phyloP scores from a whole-genome alignment of 1,140 invertebrate genomes.

The Acromyrmex heyeri region DNA sequence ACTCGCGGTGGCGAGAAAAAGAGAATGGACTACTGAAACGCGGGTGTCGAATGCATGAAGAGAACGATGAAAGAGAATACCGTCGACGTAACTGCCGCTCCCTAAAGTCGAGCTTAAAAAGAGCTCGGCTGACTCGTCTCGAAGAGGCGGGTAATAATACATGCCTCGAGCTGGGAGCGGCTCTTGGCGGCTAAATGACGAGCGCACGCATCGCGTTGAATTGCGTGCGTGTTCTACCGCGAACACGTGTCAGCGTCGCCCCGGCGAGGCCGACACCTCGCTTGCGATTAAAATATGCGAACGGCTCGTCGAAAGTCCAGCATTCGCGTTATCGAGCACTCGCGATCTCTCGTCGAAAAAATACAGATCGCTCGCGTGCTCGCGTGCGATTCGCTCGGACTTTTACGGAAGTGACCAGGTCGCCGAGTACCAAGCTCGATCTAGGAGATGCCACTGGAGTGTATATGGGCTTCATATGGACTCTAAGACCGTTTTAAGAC shows the following conservation, averaged over 20 bases:
- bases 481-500: slow-evolving; percentile 54
- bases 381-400: slow-evolving; percentile 24
- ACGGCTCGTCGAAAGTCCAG: slow-evolving; percentile 26
- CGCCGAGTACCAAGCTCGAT: slow-evolving; percentile 14
- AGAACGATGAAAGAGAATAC: slow-evolving; percentile 42
- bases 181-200: slow-evolving; percentile 24
- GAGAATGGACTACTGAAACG: slow-evolving; percentile 74
- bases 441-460: slow-evolving; percentile 15
- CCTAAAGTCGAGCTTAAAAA: slow-evolving; percentile 47
- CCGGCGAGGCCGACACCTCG: slow-evolving; percentile 19
- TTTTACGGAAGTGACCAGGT: slow-evolving; percentile 33
- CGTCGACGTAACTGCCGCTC: slow-evolving; percentile 55
- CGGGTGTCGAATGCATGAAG: slow-evolving; percentile 65
- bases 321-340: slow-evolving; percentile 29
- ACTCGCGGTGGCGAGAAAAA: slow-evolving; percentile 55
- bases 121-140: slow-evolving; percentile 37
- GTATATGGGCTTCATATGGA: slow-evolving; percentile 54
- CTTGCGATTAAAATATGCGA: slow-evolving; percentile 19
- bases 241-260: slow-evolving; percentile 44
- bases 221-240: slow-evolving; percentile 20
- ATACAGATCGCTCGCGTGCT: not conserved
- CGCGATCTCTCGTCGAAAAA: slow-evolving; percentile 6
- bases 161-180: slow-evolving; percentile 56
- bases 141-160: slow-evolving; percentile 71
- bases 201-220: slow-evolving; percentile 43